Conservation (phyloP, 2,797 vertebrate genomes). For the Acanthopagrus latus region DNA sequence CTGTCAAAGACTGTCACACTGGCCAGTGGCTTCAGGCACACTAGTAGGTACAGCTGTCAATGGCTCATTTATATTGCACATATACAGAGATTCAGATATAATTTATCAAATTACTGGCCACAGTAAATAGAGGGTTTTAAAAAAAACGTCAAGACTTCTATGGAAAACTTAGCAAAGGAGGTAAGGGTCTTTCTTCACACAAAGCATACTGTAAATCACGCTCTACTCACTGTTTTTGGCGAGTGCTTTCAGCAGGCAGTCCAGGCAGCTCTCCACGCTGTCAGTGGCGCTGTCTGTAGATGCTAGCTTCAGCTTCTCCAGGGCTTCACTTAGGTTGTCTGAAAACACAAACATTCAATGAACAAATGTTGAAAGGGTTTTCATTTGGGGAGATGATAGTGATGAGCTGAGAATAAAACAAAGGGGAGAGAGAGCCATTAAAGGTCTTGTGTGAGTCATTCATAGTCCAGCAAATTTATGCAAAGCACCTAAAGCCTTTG, state of each 20-base stretch:
- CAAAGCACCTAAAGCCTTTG: neutral
- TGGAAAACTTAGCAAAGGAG: neutral
- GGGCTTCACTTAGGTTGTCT: constrained; percentile 95
- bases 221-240: constrained; percentile 93
- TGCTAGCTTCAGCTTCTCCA: constrained; percentile 96
- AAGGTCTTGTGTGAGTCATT: neutral
- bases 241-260: constrained; percentile 95
- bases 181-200: neutral
- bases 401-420: neutral
- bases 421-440: neutral
- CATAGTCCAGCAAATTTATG: neutral
- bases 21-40: constrained; percentile 26
- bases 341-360: constrained; percentile 64
- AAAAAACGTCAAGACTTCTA: too few relatives aligned
- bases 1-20: constrained; percentile 33
- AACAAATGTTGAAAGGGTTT: neutral
- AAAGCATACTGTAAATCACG: too few relatives aligned
- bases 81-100: neutral
- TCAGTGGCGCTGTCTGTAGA: constrained; percentile 89
- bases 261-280: constrained; percentile 94
- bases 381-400: too few relatives aligned
- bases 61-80: neutral
- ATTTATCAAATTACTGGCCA: neutral
- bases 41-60: neutral
- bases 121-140: neutral